Evolutionary conservation across 1,140 invertebrate species (phyloP).

Genomic region (Diorhabda carinulata): DNA sequence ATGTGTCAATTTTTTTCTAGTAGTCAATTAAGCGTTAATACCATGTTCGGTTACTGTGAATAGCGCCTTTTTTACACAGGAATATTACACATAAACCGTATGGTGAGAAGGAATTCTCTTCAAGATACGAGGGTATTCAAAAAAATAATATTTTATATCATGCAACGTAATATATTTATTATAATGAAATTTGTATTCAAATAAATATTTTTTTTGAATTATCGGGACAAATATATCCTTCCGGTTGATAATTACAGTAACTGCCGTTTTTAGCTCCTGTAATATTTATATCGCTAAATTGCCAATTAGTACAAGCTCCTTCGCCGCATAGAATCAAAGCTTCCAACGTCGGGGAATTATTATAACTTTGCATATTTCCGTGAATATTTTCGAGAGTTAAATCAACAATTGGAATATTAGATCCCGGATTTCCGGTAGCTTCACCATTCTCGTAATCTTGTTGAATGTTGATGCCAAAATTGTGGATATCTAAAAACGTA

Average conservation of each 20-base stretch:
- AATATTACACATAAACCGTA: constrained; percentile 1
- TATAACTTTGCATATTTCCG: constrained; percentile 20
- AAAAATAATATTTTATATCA: too few relatives aligned
- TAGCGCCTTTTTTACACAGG: constrained; percentile 7
- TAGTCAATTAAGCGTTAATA: constrained; percentile 12
- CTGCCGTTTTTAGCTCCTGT: constrained; percentile 5
- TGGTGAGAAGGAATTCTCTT: not conserved
- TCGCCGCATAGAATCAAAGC: constrained; percentile 19
- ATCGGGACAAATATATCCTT: constrained; percentile 16
- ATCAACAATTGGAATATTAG: constrained; percentile 24
- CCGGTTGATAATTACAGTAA: constrained; percentile 19
- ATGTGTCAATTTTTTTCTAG: constrained; percentile 9
- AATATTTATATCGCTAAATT: constrained; percentile 17
- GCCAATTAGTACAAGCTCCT: constrained; percentile 22
- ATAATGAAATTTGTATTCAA: too few relatives aligned
- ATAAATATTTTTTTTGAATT: too few relatives aligned
- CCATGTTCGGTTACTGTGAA: constrained; percentile 11
- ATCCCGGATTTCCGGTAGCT: constrained; percentile 12
- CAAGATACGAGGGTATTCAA: too few relatives aligned
- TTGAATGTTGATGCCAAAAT: not conserved
- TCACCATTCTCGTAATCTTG: constrained; percentile 10
- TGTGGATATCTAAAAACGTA: not conserved
- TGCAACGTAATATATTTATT: too few relatives aligned
- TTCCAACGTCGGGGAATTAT: constrained; percentile 13
- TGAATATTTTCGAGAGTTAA: constrained; percentile 17